These are phyloP conservation scores for Catostylus mosaicus DNA, from an alignment of 30 jellyfish, hydroid and myxozoan genomes.

Conservation along the genomic window DNA sequence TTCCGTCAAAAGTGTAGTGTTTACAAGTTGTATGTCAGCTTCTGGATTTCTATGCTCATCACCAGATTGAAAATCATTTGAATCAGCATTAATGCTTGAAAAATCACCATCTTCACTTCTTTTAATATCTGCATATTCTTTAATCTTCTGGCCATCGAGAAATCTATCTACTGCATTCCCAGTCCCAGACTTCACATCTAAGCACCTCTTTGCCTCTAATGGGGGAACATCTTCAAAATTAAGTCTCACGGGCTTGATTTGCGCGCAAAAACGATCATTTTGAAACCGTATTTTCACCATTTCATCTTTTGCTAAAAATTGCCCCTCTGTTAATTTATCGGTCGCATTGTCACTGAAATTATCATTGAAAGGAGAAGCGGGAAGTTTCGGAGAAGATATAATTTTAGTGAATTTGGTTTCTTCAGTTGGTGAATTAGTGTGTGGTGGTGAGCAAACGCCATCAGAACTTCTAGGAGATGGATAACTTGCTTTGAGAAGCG, in stretches of 20 bases:
- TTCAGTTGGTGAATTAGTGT: conserved; percentile 49
- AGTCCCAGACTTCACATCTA: background rate
- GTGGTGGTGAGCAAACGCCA: conserved; percentile 40
- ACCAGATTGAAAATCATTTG: background rate
- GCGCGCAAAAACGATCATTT: conserved; percentile 4
- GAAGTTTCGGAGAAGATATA: background rate
- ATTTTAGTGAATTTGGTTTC: background rate
- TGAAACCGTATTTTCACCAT: conserved; percentile 6
- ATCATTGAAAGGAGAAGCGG: background rate
- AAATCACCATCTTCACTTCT: background rate
- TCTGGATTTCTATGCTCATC: background rate
- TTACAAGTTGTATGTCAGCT: background rate
- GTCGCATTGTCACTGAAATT: background rate
- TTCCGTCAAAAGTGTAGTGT: background rate
- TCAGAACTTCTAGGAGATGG: conserved; percentile 34
- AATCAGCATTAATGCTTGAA: background rate
- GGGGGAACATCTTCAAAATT: background rate
- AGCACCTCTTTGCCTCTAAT: background rate
- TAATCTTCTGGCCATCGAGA: too few relatives aligned
- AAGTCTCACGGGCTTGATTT: conserved; percentile 33
- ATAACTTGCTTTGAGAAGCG: conserved; percentile 25
- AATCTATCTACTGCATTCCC: too few relatives aligned
- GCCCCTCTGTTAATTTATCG: background rate
- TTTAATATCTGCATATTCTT: background rate
- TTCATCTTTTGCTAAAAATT: background rate